phyloP scores from a whole-genome alignment of 2,888 invertebrate genomes.

The Lamellibrachia columna region DNA sequence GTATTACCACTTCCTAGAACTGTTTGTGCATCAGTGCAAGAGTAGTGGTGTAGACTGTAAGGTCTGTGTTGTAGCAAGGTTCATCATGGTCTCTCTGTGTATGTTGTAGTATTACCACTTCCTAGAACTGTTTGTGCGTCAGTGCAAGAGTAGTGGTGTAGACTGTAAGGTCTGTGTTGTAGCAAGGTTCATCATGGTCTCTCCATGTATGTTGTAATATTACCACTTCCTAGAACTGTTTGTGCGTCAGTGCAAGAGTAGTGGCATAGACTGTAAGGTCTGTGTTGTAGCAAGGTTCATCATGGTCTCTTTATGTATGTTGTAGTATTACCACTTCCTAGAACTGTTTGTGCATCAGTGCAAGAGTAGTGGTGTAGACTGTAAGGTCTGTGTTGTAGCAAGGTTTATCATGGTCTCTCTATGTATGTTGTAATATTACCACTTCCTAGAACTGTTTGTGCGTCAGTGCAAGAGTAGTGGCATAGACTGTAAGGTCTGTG shows the following conservation, averaged over 20 bases:
- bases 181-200: conserved; percentile 69
- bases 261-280: background rate
- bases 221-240: background rate
- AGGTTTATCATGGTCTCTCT: background rate
- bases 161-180: conserved; percentile 79
- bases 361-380: background rate
- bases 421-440: conserved; percentile 74
- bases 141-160: conserved; percentile 91
- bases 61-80: too few relatives aligned
- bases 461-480: conserved; percentile 90
- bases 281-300: background rate
- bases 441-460: conserved; percentile 87
- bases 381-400: background rate
- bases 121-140: conserved; percentile 89
- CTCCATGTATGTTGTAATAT: background rate
- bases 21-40: conserved; percentile 87
- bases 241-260: conserved; percentile 70
- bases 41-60: conserved; percentile 95
- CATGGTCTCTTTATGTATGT: background rate
- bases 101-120: conserved; percentile 78
- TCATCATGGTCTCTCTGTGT: conserved; percentile 78
- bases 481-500: conserved; percentile 93
- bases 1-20: conserved; percentile 88
- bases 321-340: too few relatives aligned
- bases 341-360: background rate